Percentiles rank a stretch among this genome's conserved stretches.
Conservation (phyloP, 2,888 invertebrate species). For the Noctua pronuba region DNA sequence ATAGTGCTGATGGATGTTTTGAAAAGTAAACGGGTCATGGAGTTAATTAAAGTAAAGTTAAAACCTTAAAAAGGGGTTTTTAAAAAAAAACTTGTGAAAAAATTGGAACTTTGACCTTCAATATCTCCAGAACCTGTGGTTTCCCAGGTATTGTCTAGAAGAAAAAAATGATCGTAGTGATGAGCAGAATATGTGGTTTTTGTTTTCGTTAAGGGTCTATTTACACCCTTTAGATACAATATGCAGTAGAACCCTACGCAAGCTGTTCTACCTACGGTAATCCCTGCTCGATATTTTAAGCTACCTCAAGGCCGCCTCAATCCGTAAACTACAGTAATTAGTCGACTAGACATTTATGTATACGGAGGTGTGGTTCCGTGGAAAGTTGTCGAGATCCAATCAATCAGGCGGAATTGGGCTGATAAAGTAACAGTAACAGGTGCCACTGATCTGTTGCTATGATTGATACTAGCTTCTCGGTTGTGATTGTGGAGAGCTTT, state of each 20-base stretch:
- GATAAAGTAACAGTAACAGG: constrained; percentile 54
- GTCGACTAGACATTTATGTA: constrained; percentile 24
- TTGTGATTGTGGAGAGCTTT: constrained; percentile 1
- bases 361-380: constrained; percentile 22
- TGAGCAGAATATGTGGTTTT: too few relatives aligned
- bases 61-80: too few relatives aligned
- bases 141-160: too few relatives aligned
- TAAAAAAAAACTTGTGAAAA: too few relatives aligned
- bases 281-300: not conserved
- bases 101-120: too few relatives aligned
- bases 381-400: constrained; percentile 43
- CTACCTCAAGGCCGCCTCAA: not conserved
- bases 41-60: too few relatives aligned
- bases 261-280: not conserved
- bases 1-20: too few relatives aligned
- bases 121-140: too few relatives aligned
- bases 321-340: constrained; percentile 33
- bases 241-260: not conserved
- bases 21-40: too few relatives aligned
- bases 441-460: constrained; percentile 52
- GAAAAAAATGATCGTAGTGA: too few relatives aligned
- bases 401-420: constrained; percentile 44
- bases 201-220: too few relatives aligned
- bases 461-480: constrained; percentile 50
- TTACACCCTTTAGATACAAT: too few relatives aligned